A percentile compares a stretch with the other conserved stretches of the same genome.
Evolutionary conservation across 2,888 invertebrate species (phyloP).

Genomic region (Harpalus rufipes): DNA sequence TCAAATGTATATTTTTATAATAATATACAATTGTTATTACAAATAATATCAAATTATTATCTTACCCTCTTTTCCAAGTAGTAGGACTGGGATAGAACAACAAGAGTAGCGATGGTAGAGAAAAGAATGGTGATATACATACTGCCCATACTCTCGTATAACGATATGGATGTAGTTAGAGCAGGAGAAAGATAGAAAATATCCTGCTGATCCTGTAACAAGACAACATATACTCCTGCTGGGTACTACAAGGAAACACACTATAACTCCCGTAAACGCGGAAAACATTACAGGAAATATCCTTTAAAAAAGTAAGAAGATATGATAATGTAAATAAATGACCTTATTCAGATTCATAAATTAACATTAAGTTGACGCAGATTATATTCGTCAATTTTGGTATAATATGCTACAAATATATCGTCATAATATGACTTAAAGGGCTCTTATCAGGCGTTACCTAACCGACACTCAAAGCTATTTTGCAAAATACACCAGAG

Average conservation of each 20-base stretch:
- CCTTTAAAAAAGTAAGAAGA: neutral
- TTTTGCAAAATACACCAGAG: too few relatives aligned
- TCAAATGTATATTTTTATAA: too few relatives aligned
- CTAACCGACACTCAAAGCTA: too few relatives aligned
- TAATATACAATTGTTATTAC: too few relatives aligned
- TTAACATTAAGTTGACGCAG: too few relatives aligned
- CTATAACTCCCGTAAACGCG: neutral
- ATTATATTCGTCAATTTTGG: too few relatives aligned
- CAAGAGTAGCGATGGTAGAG: constrained; percentile 39
- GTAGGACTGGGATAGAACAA: constrained; percentile 52
- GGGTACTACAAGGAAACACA: constrained; percentile 47
- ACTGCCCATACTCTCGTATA: constrained; percentile 28
- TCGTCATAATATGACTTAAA: too few relatives aligned
- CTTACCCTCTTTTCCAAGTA: constrained; percentile 61
- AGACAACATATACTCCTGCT: constrained; percentile 21
- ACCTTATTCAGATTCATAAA: too few relatives aligned
- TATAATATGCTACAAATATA: too few relatives aligned
- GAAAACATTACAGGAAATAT: neutral
- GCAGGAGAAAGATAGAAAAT: neutral
- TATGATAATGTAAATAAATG: neutral
- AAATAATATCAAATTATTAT: neutral
- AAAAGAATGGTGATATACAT: constrained; percentile 52
- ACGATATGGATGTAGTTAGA: neutral
- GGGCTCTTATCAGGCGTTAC: too few relatives aligned
- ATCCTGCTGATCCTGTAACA: constrained; percentile 30